Base-by-base conservation (phyloP, 2,888 invertebrate species). In the Chrysolina oricalcia region DNA sequence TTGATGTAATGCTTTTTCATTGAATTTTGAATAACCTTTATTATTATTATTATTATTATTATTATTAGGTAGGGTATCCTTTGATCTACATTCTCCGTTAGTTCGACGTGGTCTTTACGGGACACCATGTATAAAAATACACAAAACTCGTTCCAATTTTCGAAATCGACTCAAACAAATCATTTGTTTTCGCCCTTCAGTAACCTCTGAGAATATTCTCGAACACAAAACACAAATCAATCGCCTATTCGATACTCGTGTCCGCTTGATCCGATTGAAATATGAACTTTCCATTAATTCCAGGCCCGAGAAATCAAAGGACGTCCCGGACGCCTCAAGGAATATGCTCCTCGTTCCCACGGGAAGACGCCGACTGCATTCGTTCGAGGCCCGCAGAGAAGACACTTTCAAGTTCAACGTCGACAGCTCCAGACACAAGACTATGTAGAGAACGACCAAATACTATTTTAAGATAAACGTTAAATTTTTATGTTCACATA, bases 331-430 rank as follows among this genome's bases (percentile, higher is more conserved):
- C n/a, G 75, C 73, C 72, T 82, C 81, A 21, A 81, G 79, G 17
- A 85, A 83, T 70, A 82, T 82, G n/a, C 72, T 85, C 53, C 79
- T 84, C 13, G 83, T 86, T 69, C 85, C 86, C 17, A 79, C 81
- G 23, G 83, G 82, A 64, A 78, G 88, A 50, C 83, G 85, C 76
- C 82, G 88, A 77, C 81, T 88, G 40, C 84, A 86, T 72, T 88
- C 87, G 6, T 88, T 86, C 78, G 88, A 88, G 76, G 83, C 80
- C 73, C 79, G 77, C 74, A 77, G 83, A 75, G 81, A 83, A 71
- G 73, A 80, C 69, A 74, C 81, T 19, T 6, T 59, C 35, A 23
- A 35, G 4, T 59, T 59, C 59, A 59, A 35, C 59, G 78, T 78
- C 27, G 76, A 80, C 21, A 78, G 74, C 43, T 56, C 80, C 48